Conservation (phyloP, 2,797 vertebrate genomes). For the Triplophysa bombifrons region DNA sequence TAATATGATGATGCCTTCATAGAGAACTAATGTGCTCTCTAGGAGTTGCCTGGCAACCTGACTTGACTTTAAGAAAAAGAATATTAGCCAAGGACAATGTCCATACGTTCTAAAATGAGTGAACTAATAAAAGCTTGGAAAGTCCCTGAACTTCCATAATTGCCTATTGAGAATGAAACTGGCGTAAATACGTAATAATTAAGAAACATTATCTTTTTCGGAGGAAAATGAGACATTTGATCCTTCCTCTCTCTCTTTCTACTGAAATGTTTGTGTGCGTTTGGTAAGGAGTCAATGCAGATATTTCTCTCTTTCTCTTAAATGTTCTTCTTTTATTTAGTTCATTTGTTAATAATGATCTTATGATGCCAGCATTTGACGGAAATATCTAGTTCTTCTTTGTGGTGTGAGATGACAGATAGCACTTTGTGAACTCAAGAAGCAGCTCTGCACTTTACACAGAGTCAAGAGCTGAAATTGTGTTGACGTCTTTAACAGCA, state of each 20-base stretch:
- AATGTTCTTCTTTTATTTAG: neutral
- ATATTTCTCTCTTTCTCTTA: neutral
- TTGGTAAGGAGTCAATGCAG: neutral
- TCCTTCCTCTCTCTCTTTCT: neutral
- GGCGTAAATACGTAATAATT: neutral
- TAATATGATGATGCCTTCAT: too few species aligned
- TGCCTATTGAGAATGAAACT: neutral
- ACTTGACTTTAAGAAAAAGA: too few species aligned
- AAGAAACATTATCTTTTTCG: neutral
- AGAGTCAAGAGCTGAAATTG: neutral
- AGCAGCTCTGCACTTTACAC: neutral
- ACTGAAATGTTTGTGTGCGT: slow-evolving; percentile 7
- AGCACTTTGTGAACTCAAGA: too few species aligned
- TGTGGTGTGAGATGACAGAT: neutral
- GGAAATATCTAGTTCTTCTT: neutral
- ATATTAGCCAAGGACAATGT: neutral
- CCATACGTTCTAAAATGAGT: neutral
- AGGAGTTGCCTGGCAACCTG: too few species aligned
- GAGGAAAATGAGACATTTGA: neutral
- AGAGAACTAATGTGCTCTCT: neutral
- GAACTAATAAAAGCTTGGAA: neutral
- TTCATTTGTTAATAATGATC: neutral
- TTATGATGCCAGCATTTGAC: neutral
- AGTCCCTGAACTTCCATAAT: neutral
- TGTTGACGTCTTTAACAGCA: neutral